Evolutionary conservation across 2,113 vertebrate genomes (phyloP).

Genomic region (Ochotona curzoniae): DNA sequence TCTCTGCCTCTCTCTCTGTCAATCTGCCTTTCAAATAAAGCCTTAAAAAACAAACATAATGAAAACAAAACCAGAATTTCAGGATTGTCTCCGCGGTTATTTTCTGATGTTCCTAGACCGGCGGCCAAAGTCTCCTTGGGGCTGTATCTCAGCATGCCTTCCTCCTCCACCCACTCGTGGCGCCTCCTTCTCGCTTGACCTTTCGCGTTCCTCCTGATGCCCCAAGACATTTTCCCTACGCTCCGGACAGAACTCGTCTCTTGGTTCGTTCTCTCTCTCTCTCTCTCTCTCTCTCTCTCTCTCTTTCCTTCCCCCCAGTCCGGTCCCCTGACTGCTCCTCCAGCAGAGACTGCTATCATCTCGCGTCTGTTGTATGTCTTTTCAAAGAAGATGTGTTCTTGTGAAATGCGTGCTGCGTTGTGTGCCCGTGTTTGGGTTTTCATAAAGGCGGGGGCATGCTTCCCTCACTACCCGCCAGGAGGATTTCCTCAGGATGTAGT

Average conservation of each 20-base stretch:
- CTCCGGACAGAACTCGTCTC: background rate
- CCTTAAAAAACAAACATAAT: too few relatives aligned
- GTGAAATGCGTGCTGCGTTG: background rate
- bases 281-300: background rate
- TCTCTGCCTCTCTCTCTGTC: too few relatives aligned
- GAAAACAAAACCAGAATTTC: too few relatives aligned
- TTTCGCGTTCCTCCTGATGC: background rate
- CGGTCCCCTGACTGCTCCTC: background rate
- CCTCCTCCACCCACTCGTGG: rapidly evolving
- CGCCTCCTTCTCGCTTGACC: background rate
- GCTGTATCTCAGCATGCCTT: background rate
- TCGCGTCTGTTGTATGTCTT: background rate
- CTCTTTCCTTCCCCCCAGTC: background rate
- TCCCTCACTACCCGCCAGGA: background rate
- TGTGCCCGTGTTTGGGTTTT: background rate
- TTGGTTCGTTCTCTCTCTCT: background rate
- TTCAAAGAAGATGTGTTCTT: background rate
- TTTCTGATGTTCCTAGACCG: background rate
- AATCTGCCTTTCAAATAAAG: too few relatives aligned
- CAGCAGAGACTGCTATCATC: background rate
- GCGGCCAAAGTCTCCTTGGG: background rate
- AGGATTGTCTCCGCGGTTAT: background rate
- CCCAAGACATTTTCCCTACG: background rate
- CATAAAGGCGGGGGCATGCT: background rate
- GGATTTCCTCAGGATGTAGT: background rate